Conservation (phyloP, 2,113 vertebrate genomes). For the Hiodon alosoides region DNA sequence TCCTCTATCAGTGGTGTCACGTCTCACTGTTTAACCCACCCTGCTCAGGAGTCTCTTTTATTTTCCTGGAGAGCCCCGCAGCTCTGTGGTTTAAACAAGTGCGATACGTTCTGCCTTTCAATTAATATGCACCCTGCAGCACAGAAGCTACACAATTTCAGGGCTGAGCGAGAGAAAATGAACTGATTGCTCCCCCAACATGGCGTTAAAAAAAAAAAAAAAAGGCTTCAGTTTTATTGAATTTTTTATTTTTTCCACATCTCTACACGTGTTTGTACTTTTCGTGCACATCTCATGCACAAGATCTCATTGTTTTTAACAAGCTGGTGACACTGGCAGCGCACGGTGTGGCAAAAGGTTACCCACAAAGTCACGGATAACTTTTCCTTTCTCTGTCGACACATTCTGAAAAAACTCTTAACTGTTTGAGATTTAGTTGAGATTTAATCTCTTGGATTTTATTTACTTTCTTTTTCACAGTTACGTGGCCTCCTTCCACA, state of each 20-base stretch:
- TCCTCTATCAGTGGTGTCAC: conserved; percentile 55
- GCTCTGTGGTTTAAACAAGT: conserved; percentile 69
- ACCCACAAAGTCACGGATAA: not conserved
- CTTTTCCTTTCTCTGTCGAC: no score
- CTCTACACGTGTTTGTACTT: not conserved
- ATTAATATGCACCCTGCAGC: conserved; percentile 69
- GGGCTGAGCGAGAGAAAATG: conserved; percentile 11
- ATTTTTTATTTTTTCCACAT: not conserved
- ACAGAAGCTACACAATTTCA: conserved; percentile 49
- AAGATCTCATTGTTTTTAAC: not conserved
- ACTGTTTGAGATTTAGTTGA: not conserved
- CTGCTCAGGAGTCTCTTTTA: conserved; percentile 58
- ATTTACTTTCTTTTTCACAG: not conserved
- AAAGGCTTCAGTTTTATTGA: not conserved
- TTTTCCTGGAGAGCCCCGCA: conserved; percentile 62
- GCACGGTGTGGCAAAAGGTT: not conserved
- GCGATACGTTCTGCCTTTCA: conserved; percentile 66
- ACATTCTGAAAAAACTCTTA: not conserved
- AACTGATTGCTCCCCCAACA: not conserved
- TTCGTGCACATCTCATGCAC: not conserved
- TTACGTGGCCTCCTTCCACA: no score
- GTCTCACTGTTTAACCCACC: conserved; percentile 45
- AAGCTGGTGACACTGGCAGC: not conserved
- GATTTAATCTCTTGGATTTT: not conserved
- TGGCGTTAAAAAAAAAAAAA: conserved; percentile 15